Evolutionary conservation across 2,113 vertebrate genomes (phyloP), one percentile per base, ranked within the genome.

Genomic region (Acanthisitta chloris): DNA sequence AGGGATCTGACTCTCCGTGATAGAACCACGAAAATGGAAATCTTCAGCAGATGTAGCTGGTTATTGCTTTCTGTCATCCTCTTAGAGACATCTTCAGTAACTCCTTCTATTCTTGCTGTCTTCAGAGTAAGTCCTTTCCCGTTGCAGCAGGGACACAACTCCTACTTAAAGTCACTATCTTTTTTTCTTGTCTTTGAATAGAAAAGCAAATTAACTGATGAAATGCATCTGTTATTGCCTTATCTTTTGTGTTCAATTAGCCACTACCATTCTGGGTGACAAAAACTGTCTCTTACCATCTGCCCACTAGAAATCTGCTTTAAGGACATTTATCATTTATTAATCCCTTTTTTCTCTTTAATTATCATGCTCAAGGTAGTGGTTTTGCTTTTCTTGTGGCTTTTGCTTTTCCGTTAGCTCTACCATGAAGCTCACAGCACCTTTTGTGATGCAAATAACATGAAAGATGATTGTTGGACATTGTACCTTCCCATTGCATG

Each of bases 151-250:
- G 42, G 70, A 86, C 42, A 89, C 40, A 93, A 92, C 79, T 94
- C 84, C 77, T 91, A 92, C 82, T 92, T 93, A n/a, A 81, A 95
- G 57, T 51, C 70, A 65, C 33, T 72, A 28, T 61, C 14, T 43
- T 81, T 92, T 92, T 90, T 91, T 76, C 86, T 46, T 38, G 52
- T 69, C 49, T 81, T 91, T 64, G 78, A 88, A 62, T 33, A 88
- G 69, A 65, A 73, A 73, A 86, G 36, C 49, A 92, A 96, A 85
- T 81, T 81, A 90, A 80, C 78, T 90, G 69, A 82, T 85, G 49
- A 96, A 96, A 79, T 69, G 88, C 83, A 92, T 85, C 94, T 96
- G 92, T 70, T 85, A 93, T 91, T 92, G 92, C 90, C 72, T 91
- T 93, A 92, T 61, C 90, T 90, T 94, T 95, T 82, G 28, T 83